A percentile compares a stretch with the other conserved stretches of the same genome.
phyloP scores from a whole-genome alignment of 2,797 vertebrate species.

The Ibycter americanus region DNA sequence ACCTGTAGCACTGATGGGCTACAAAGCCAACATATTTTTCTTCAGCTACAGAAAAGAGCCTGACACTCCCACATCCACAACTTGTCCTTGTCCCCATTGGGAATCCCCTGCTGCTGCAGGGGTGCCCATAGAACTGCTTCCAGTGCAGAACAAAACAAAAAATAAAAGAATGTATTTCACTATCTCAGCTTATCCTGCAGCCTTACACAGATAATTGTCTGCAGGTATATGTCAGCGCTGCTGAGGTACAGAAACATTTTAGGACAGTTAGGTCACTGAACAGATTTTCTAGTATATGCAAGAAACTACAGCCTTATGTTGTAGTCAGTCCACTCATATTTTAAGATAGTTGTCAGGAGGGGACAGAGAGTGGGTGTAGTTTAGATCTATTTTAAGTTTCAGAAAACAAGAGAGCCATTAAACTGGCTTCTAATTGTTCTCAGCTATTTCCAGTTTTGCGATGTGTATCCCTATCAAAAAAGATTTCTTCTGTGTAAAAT shows the following conservation, averaged over 20 bases:
- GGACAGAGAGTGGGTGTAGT: neutral
- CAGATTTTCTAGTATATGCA: neutral
- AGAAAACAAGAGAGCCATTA: neutral
- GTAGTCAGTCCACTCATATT: neutral
- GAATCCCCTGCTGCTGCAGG: neutral
- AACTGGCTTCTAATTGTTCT: neutral
- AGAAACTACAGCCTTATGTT: neutral
- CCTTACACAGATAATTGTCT: neutral
- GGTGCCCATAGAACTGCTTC: neutral
- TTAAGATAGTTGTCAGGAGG: neutral
- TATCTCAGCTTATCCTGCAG: neutral
- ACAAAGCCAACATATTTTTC: neutral
- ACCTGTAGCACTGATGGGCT: neutral
- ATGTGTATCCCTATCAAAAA: neutral
- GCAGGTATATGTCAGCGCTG: neutral
- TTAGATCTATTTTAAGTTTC: neutral
- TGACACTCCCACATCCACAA: neutral
- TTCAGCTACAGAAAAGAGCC: neutral
- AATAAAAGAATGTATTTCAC: neutral
- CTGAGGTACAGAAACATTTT: neutral
- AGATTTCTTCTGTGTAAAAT: neutral
- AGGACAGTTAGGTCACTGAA: neutral
- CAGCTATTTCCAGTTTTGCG: neutral
- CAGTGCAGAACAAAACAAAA: neutral
- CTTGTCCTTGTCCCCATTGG: rapidly evolving